Conservation (phyloP, 2,888 invertebrate genomes). For the Nemoura dubitans region DNA sequence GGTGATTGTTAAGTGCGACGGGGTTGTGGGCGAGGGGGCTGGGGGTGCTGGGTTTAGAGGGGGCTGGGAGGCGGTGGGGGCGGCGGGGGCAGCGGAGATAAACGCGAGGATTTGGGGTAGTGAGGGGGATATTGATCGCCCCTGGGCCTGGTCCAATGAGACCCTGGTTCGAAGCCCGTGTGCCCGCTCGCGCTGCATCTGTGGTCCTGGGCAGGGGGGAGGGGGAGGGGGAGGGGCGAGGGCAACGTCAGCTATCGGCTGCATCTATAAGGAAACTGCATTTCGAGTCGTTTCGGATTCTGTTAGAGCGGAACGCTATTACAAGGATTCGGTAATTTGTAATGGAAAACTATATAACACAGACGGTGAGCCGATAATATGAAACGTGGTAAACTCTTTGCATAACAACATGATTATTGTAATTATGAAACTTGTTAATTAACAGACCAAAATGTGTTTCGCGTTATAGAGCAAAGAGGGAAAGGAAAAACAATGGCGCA, state of each 20-base stretch:
- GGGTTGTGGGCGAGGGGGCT: background rate
- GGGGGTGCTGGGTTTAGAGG: background rate
- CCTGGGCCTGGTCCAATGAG: slow-evolving; percentile 31
- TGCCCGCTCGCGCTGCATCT: background rate
- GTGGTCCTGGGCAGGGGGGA: background rate
- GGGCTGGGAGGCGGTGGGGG: background rate
- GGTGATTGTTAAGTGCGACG: background rate
- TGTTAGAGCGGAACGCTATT: background rate
- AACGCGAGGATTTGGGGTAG: background rate
- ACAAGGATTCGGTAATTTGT: background rate
- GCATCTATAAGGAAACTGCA: background rate
- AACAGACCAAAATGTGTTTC: background rate
- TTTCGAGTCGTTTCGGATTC: background rate
- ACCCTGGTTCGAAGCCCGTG: background rate
- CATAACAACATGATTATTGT: background rate
- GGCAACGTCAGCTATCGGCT: background rate
- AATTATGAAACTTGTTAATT: background rate
- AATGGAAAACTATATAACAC: background rate
- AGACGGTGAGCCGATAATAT: background rate
- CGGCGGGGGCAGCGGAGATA: background rate
- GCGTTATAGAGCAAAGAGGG: background rate
- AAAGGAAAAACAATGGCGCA: background rate
- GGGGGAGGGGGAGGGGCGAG: background rate
- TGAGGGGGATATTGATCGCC: slow-evolving; percentile 26
- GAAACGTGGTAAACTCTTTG: background rate